phyloP scores from a whole-genome alignment of 37 sponge, comb jelly and placozoan genomes.

The Agelas oroides region DNA sequence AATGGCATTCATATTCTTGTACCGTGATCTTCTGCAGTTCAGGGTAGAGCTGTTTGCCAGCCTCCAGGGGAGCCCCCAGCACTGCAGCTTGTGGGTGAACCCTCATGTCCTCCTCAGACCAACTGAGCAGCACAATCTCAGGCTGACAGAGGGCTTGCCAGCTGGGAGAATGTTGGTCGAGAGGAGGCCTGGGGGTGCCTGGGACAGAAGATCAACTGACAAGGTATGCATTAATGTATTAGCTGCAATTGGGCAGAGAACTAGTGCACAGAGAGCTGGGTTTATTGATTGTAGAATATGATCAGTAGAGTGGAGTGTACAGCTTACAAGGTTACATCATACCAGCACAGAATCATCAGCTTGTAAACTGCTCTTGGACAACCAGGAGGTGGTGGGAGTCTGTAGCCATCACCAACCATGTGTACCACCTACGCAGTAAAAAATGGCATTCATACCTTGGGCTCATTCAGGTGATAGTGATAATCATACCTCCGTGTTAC shows the following conservation, averaged over 20 bases:
- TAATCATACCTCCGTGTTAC: constrained; percentile 18
- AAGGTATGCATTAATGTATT: too few species aligned
- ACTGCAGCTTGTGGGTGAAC: not conserved
- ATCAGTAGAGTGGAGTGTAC: too few species aligned
- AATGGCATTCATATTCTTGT: not conserved
- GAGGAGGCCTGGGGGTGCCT: constrained; percentile 36
- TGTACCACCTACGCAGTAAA: constrained; percentile 5
- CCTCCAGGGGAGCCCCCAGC: constrained; percentile 37
- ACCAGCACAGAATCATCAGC: too few species aligned
- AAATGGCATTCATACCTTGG: too few species aligned
- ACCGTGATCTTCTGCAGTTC: constrained; percentile 36
- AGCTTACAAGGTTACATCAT: too few species aligned
- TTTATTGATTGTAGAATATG: too few species aligned
- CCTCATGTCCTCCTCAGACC: constrained; percentile 6
- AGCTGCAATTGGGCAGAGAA: too few species aligned
- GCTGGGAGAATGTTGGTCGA: not conserved
- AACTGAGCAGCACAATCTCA: constrained; percentile 1
- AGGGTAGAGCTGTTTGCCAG: constrained; percentile 18
- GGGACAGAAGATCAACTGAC: not conserved
- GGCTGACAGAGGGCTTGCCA: not conserved
- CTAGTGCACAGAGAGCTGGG: too few species aligned
- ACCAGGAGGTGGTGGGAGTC: too few species aligned
- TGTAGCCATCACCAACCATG: constrained; percentile 32
- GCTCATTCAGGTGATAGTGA: too few species aligned
- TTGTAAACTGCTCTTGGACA: too few species aligned